These are phyloP conservation scores for Polypterus senegalus DNA, from an alignment of 2,113 vertebrate species.

Conservation along the genomic window DNA sequence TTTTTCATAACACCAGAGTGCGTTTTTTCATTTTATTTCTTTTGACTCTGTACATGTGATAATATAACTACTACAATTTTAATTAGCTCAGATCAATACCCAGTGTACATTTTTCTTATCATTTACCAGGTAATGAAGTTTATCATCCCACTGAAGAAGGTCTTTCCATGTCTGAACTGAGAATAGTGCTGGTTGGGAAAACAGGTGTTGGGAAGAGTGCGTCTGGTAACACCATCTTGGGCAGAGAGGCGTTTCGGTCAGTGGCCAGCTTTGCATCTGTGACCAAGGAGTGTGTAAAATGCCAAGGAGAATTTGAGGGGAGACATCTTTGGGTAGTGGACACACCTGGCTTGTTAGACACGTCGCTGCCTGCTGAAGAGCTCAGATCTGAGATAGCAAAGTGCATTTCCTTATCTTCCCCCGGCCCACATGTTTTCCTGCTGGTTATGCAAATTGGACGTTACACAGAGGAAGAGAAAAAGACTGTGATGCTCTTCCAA, in stretches of 20 bases:
- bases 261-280: conserved; percentile 42
- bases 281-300: conserved; percentile 37
- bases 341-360: conserved; percentile 58
- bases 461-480: conserved; percentile 39
- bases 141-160: too few species aligned
- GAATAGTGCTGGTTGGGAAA: conserved; percentile 50
- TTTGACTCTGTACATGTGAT: too few species aligned
- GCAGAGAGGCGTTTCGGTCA: conserved; percentile 37
- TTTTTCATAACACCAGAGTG: too few species aligned
- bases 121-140: too few species aligned
- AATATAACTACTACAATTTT: too few species aligned
- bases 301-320: conserved; percentile 18
- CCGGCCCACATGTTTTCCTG: conserved; percentile 53
- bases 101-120: too few species aligned
- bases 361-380: conserved; percentile 29
- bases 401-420: conserved; percentile 39
- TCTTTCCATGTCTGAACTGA: conserved; percentile 20
- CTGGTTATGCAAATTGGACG: conserved; percentile 48
- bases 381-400: conserved; percentile 38
- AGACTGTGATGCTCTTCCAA: conserved; percentile 29
- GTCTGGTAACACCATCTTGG: conserved; percentile 56
- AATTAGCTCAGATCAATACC: too few species aligned
- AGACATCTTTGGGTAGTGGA: conserved; percentile 41
- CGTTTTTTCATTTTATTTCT: too few species aligned
- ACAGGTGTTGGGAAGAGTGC: conserved; percentile 54